Base-by-base conservation (phyloP, 2,797 vertebrate species). In the Oreochromis mossambicus region DNA sequence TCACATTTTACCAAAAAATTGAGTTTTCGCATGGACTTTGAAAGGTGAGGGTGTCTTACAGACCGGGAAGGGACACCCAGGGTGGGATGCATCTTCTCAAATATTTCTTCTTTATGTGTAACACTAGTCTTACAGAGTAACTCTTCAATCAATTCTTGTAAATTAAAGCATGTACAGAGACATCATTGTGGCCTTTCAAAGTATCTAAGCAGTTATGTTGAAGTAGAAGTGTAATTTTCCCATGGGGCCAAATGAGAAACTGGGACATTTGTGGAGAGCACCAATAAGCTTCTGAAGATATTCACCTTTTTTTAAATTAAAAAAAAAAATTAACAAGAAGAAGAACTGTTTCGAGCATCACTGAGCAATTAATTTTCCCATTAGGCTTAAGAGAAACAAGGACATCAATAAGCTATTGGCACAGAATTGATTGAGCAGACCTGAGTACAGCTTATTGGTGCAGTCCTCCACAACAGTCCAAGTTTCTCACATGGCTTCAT, bases 31-130 rank as follows among this genome's bases (percentile, higher is more conserved):
- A 26, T 73, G 15, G 24, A 48, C 0, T 41, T 41, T 70, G 66
- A 17, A 7, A 70, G 66, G 26, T 46, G 2, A 5, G 21, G 43
- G 68, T 19, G 43, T 48, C 26, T 12, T 29, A 73, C 15, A 73
- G 6, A 5, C 0, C 1, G 13, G 66, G 38, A 17, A 0, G 0
- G 14, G 38, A 10, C 21, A 70, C 0, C 38, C 38, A 0, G 66
- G 38, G 24, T 0, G 9, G 14, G 68, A 48, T 73, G 0, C 21
- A 43, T 48, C 43, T 48, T 48, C 66, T 73, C 8, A 73, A 48
- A 46, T 73, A 17, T 48, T 48, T 26, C 24, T 11, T 12, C 14
- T 11, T 70, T 0, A 70, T 70, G 21, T 48, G 14, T 17, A 73
- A 46, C 41, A 1, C 14, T 2, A 73, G 24, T 7, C 38, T 26